Base-by-base conservation (phyloP, 1,140 invertebrate species). In the Pogonomyrmex barbatus region DNA sequence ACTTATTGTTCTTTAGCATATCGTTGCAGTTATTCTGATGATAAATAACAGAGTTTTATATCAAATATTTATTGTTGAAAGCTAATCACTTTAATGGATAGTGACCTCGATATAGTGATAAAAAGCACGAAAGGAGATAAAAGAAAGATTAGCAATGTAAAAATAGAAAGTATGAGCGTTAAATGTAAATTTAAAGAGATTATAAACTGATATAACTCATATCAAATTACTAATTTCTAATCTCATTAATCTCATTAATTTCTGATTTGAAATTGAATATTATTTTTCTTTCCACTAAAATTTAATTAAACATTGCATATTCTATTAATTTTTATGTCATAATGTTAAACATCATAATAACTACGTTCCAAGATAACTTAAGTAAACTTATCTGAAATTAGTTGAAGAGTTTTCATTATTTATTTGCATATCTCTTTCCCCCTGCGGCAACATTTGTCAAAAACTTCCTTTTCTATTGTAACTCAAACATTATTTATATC, bases 41-140 rank as follows among this genome's bases (percentile, higher is more conserved):
- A 79, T 45, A 79, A 67, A 30, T 79, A 67, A 17, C 39, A 14
- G 6, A 62, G 14, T 67, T 67, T 39, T 54, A 67, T 17, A 56
- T 79, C 54, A 79, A 62, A 67, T 54, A 10, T 60, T 78, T 65
- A 52, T 42, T 24, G 4, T 24, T 39, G 1, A 52, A 39, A 1
- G 4, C 33, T 67, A 65, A 65, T 79, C 36, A 52, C 12, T 79
- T 67, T 79, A 79, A 79, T 67, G 77, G 45, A 39, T 12, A 12
- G 24, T 4, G 12, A 30, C 12, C 42, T 67, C 39, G 62, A 67
- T 65, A 33, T 17, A 12, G 33, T 0, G 33, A 68, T 67, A 52
- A 58, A 14, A 78, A 76, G 42, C 17, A 33, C 14, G n/a, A 63
- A n/a, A 30, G 10, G n/a, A 77, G 14, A 52, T 54, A 67, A 24